Conservation (phyloP, 1,140 invertebrate genomes). For the Macrosteles quadrilineatus region DNA sequence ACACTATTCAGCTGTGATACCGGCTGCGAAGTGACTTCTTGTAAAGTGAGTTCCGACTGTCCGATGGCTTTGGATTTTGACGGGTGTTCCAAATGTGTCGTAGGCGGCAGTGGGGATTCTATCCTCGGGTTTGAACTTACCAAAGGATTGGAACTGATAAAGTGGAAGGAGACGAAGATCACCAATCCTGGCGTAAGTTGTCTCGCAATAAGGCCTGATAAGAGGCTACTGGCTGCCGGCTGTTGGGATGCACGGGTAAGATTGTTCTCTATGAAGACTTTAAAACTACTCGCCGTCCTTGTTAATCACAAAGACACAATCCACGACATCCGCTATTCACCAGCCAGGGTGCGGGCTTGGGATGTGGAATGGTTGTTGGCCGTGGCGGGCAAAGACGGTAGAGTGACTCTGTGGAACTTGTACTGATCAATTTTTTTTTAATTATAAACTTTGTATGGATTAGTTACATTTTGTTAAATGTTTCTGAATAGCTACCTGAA, state of each 20-base stretch:
- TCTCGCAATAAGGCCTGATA: slow-evolving; percentile 67
- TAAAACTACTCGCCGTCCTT: slow-evolving; percentile 72
- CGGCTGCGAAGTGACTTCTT: slow-evolving; percentile 53
- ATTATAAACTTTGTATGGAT: too few species aligned
- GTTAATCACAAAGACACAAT: slow-evolving; percentile 67
- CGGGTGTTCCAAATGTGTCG: slow-evolving; percentile 61
- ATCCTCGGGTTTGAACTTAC: slow-evolving; percentile 52
- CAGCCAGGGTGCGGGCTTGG: slow-evolving; percentile 61
- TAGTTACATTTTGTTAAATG: too few species aligned
- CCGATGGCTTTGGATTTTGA: slow-evolving; percentile 68
- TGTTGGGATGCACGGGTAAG: slow-evolving; percentile 76
- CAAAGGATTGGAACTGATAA: slow-evolving; percentile 49
- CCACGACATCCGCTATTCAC: slow-evolving; percentile 68
- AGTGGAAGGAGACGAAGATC: slow-evolving; percentile 60
- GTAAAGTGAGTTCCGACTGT: slow-evolving; percentile 58
- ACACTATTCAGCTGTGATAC: slow-evolving; percentile 66
- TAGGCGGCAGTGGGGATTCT: slow-evolving; percentile 62
- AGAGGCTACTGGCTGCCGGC: slow-evolving; percentile 71
- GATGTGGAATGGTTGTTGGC: slow-evolving; percentile 69
- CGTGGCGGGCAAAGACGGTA: slow-evolving; percentile 66
- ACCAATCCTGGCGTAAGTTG: slow-evolving; percentile 72
- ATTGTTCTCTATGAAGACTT: slow-evolving; percentile 76
- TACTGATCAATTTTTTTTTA: too few species aligned
- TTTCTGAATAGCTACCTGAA: too few species aligned
- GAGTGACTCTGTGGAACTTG: slow-evolving; percentile 73